These are phyloP conservation scores for Arizona elegans DNA, from an alignment of 2,113 vertebrate genomes.

Conservation along the genomic window DNA sequence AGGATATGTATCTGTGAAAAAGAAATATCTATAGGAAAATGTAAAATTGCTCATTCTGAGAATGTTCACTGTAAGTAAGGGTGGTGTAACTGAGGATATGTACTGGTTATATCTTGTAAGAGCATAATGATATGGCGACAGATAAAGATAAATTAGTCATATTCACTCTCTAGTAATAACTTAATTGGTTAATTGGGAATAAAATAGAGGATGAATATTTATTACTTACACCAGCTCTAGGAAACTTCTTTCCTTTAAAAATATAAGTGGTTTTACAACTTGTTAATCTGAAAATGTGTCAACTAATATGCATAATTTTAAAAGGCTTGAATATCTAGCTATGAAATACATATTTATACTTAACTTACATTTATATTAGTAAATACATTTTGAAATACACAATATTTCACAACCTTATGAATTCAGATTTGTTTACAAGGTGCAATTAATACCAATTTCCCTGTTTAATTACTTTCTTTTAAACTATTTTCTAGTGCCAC, in stretches of 20 bases:
- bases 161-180: background rate
- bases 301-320: background rate
- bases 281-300: background rate
- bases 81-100: background rate
- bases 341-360: background rate
- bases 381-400: background rate
- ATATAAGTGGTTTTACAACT: background rate
- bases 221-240: background rate
- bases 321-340: background rate
- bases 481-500: constrained; percentile 56
- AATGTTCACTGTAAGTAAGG: too few species aligned
- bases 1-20: background rate
- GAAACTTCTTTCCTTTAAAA: background rate
- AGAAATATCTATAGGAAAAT: background rate
- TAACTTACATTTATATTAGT: background rate
- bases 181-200: background rate
- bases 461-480: constrained; percentile 44
- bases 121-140: background rate
- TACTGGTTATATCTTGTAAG: too few species aligned
- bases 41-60: background rate
- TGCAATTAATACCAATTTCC: constrained; percentile 57
- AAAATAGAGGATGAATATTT: background rate
- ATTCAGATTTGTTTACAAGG: constrained; percentile 37
- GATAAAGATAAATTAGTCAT: background rate
- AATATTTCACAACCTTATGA: background rate